Evolutionary conservation across 2,113 vertebrate species (phyloP).

Genomic region (Corythaixoides concolor): DNA sequence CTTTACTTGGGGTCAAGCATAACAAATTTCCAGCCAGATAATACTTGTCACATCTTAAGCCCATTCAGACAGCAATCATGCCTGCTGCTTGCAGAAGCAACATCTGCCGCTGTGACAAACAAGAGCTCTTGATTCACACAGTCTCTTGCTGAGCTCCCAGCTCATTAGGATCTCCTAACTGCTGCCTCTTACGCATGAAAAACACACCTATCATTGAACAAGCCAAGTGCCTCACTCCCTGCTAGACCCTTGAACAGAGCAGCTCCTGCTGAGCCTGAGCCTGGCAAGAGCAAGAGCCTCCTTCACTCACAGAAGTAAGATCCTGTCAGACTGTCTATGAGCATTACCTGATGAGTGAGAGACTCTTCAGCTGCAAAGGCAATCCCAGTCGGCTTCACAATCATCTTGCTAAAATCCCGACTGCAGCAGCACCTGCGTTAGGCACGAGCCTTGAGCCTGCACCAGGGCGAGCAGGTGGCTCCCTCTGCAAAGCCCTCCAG

Average conservation of each 20-base stretch:
- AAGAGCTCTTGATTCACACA: conserved; percentile 22
- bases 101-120: conserved; percentile 14
- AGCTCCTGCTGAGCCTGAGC: background rate
- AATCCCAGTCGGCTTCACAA: background rate
- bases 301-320: background rate
- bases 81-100: conserved; percentile 17
- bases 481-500: background rate
- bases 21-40: conserved; percentile 51
- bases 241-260: background rate
- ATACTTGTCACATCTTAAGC: conserved; percentile 48
- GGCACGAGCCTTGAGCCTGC: accelerated
- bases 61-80: conserved; percentile 5
- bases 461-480: accelerated
- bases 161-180: conserved; percentile 15
- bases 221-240: background rate
- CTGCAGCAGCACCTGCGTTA: accelerated
- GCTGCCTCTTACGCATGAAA: background rate
- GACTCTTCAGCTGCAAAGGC: background rate
- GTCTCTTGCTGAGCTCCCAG: conserved; percentile 5
- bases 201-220: background rate
- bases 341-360: background rate
- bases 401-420: accelerated
- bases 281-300: background rate
- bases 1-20: conserved; percentile 48
- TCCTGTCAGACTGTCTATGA: background rate